Evolutionary conservation across 2,888 invertebrate genomes (phyloP).

Genomic region (Pantelozetes paolii): DNA sequence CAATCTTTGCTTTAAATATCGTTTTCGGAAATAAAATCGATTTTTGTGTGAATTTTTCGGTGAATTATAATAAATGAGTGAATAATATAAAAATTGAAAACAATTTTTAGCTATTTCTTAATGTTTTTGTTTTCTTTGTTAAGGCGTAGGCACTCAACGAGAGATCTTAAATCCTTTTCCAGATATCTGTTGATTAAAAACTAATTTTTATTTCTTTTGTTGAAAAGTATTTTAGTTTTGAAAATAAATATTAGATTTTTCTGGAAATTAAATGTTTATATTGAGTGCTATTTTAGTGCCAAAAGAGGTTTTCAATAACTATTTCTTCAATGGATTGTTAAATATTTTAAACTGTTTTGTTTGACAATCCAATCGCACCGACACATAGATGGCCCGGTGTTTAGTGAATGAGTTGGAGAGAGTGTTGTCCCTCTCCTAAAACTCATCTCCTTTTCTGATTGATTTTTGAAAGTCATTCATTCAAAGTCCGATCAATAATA

Average conservation of each 20-base stretch:
- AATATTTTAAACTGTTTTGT: background rate
- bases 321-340: background rate
- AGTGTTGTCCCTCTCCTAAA: background rate
- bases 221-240: background rate
- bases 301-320: background rate
- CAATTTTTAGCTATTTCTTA: background rate
- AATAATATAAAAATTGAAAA: background rate
- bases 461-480: constrained; percentile 31
- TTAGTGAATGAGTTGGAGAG: background rate
- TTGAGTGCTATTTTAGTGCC: background rate
- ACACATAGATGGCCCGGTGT: background rate
- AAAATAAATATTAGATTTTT: background rate
- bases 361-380: background rate
- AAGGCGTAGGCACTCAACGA: constrained; percentile 12
- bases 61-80: background rate
- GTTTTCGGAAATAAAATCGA: background rate
- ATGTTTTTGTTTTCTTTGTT: too few relatives aligned
- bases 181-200: constrained; percentile 23
- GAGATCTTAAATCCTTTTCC: constrained; percentile 5
- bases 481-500: constrained; percentile 29
- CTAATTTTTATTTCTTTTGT: background rate
- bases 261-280: background rate
- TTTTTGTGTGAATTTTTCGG: background rate
- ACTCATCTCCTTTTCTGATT: constrained; percentile 34
- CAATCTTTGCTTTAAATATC: background rate